Evolutionary conservation across 2,888 invertebrate genomes (phyloP).

Genomic region (Apamea sordens): DNA sequence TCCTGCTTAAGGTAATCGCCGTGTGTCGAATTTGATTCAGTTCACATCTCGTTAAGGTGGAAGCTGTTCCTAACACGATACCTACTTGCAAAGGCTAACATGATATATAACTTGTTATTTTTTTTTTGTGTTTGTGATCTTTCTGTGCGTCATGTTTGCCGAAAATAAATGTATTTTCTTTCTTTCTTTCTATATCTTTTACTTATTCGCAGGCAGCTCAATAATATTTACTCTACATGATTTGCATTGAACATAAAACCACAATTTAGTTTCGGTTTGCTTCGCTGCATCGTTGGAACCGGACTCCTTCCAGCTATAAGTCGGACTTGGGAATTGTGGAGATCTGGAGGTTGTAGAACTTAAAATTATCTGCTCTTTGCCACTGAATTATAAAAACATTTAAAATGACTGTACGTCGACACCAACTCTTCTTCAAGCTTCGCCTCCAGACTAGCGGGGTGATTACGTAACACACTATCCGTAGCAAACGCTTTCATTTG

Average conservation of each 20-base stretch:
- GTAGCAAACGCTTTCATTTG: too few species aligned
- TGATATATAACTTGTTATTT: too few species aligned
- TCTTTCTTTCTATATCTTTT: not conserved
- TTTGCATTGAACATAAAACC: not conserved
- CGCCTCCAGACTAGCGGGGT: too few species aligned
- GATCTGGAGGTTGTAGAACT: not conserved
- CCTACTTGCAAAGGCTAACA: not conserved
- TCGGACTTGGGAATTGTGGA: not conserved
- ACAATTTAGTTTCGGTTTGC: not conserved
- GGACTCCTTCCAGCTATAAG: not conserved
- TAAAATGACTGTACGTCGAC: too few species aligned
- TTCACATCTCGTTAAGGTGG: slow-evolving; percentile 4
- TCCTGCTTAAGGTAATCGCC: not conserved
- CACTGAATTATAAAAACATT: not conserved
- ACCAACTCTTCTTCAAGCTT: too few species aligned
- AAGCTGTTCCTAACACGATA: not conserved
- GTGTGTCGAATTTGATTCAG: slow-evolving; percentile 21
- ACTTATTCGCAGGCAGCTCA: too few species aligned
- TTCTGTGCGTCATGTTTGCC: too few species aligned
- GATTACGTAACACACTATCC: too few species aligned
- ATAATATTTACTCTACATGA: not conserved
- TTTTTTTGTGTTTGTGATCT: too few species aligned
- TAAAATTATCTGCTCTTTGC: not conserved
- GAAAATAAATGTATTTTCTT: too few species aligned
- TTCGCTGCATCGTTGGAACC: not conserved